phyloP scores from a whole-genome alignment of 2,113 vertebrate genomes.

The Riparia riparia region DNA sequence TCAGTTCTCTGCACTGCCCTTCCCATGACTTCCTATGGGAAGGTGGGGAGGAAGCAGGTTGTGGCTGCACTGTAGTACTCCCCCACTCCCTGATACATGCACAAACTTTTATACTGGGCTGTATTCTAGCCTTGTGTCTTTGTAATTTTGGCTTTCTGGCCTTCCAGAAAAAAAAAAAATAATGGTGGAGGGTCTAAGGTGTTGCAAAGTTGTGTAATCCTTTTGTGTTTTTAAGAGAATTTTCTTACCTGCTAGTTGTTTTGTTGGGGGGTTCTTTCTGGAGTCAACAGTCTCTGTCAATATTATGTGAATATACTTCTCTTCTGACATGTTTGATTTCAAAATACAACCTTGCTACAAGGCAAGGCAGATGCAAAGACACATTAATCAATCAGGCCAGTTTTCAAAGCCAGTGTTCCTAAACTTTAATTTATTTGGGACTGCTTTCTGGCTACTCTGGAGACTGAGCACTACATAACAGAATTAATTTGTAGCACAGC shows the following conservation, averaged over 20 bases:
- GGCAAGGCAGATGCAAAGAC: neutral
- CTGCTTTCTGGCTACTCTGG: neutral
- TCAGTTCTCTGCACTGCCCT: neutral
- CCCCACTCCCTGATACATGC: rapidly evolving
- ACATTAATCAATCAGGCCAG: neutral
- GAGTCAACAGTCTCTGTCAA: neutral
- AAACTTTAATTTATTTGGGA: neutral
- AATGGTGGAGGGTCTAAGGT: neutral
- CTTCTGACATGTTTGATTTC: neutral
- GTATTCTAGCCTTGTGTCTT: neutral
- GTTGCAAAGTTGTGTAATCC: neutral
- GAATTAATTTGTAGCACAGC: neutral
- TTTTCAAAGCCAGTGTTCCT: neutral
- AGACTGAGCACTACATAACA: neutral
- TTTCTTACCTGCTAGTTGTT: neutral
- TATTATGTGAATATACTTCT: neutral
- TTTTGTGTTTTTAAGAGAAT: neutral
- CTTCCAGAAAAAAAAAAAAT: neutral
- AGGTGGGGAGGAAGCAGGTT: neutral
- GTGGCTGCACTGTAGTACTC: neutral
- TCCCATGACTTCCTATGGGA: rapidly evolving
- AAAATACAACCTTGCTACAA: neutral
- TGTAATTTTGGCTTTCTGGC: neutral
- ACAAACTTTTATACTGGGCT: neutral
- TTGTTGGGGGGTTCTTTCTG: neutral